These are phyloP conservation scores for Halichondria panicea DNA, from an alignment of 37 sponge, comb jelly and placozoan genomes.

Conservation along the genomic window DNA sequence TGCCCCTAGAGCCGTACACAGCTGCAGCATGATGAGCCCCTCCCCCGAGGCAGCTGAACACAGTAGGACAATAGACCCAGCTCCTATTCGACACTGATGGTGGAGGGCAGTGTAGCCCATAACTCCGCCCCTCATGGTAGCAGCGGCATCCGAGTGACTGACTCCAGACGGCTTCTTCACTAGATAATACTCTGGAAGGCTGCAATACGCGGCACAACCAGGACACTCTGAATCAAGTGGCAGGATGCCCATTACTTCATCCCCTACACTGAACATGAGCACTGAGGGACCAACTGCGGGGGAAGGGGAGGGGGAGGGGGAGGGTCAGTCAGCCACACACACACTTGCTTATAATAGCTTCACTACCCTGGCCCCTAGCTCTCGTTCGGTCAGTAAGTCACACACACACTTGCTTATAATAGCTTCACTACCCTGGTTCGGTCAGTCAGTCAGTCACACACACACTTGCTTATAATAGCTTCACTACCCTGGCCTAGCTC, in stretches of 20 bases:
- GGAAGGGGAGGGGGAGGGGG: background rate
- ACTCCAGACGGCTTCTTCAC: slow-evolving; percentile 54
- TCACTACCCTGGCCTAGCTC: too few relatives aligned
- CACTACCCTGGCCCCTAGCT: too few relatives aligned
- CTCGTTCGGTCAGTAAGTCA: too few relatives aligned
- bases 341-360: too few relatives aligned
- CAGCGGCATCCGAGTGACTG: slow-evolving; percentile 54
- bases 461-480: too few relatives aligned
- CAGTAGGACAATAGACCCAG: slow-evolving; percentile 42
- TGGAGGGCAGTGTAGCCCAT: slow-evolving; percentile 63
- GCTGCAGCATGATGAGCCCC: slow-evolving; percentile 53
- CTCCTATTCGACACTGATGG: slow-evolving; percentile 27
- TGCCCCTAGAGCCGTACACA: slow-evolving; percentile 42
- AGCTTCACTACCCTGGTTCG: too few relatives aligned
- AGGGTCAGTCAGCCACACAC: too few relatives aligned
- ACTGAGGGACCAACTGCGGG: slow-evolving; percentile 53
- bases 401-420: too few relatives aligned
- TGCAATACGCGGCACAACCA: slow-evolving; percentile 77
- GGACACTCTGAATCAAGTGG: slow-evolving; percentile 64
- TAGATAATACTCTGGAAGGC: slow-evolving; percentile 53
- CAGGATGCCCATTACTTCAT: slow-evolving; percentile 72
- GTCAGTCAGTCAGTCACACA: too few relatives aligned
- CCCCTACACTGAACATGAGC: slow-evolving; percentile 31
- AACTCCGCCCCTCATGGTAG: slow-evolving; percentile 56
- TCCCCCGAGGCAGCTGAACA: slow-evolving; percentile 54